Conservation (phyloP, 1,140 invertebrate species). For the Brachionus paranguensis region DNA sequence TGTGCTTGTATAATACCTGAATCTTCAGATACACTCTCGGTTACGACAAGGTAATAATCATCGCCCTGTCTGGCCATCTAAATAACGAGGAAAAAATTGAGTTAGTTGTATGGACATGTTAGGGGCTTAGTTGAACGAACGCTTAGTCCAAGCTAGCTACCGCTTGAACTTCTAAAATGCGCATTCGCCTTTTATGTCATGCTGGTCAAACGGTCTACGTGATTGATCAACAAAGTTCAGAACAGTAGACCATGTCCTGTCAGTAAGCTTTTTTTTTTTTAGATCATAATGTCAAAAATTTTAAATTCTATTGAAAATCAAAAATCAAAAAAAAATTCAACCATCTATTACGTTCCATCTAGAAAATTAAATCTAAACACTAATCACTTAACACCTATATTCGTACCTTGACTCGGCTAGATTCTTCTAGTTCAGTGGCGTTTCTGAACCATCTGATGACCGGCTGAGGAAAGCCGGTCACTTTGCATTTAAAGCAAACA, state of each 20-base stretch:
- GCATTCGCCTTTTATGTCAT: not conserved
- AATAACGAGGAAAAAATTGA: not conserved
- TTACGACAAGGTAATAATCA: constrained; percentile 40
- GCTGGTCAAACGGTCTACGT: not conserved
- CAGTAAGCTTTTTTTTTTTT: not conserved
- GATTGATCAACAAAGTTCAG: not conserved
- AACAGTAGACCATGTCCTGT: not conserved
- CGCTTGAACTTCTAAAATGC: constrained; percentile 13
- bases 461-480: constrained; percentile 52
- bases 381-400: not conserved
- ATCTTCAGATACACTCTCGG: constrained; percentile 26
- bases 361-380: not conserved
- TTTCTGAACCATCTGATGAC: constrained; percentile 53
- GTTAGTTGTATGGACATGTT: not conserved
- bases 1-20: constrained; percentile 6
- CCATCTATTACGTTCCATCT: not conserved
- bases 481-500: constrained; percentile 2
- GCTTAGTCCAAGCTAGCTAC: constrained; percentile 18
- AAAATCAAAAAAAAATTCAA: not conserved
- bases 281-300: not conserved
- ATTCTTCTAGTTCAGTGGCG: not conserved
- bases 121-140: not conserved
- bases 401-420: not conserved
- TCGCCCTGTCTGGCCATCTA: constrained; percentile 40
- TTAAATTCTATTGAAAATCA: not conserved